phyloP scores from a whole-genome alignment of 2,113 vertebrate species.

The Elachura formosa region DNA sequence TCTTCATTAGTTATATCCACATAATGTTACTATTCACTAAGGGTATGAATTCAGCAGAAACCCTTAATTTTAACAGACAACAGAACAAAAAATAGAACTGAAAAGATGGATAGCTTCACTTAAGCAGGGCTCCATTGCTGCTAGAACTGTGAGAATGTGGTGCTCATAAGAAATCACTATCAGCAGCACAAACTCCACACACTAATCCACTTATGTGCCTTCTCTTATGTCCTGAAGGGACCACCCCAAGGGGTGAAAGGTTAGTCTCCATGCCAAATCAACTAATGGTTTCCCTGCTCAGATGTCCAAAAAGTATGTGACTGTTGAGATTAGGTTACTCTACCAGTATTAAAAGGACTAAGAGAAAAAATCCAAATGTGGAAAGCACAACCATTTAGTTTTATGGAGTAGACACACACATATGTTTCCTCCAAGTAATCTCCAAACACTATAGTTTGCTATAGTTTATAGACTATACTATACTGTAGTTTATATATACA shows the following conservation, averaged over 20 bases:
- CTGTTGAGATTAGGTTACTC: conserved; percentile 38
- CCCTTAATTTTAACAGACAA: not conserved
- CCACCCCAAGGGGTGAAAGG: conserved; percentile 52
- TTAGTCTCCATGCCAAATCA: conserved; percentile 49
- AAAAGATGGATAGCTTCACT: not conserved
- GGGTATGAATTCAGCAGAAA: not conserved
- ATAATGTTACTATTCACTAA: not conserved
- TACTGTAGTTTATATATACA: not conserved
- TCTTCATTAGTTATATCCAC: not conserved
- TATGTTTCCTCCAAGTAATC: not conserved
- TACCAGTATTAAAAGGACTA: not conserved
- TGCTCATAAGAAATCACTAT: not conserved
- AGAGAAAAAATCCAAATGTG: not conserved
- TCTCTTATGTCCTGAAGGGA: conserved; percentile 1
- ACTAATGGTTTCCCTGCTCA: not conserved
- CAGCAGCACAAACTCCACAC: not conserved
- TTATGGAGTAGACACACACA: not conserved
- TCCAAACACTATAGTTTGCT: not conserved
- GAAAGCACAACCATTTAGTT: not conserved
- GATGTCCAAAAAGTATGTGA: conserved; percentile 13
- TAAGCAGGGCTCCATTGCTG: not conserved
- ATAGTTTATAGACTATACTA: not conserved
- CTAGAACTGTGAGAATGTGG: not conserved
- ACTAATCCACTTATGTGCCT: not conserved
- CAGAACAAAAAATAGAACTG: not conserved